Evolutionary conservation across 2,888 invertebrate species (phyloP), one percentile per base, ranked within the genome.

Genomic region (Elmis aenea): DNA sequence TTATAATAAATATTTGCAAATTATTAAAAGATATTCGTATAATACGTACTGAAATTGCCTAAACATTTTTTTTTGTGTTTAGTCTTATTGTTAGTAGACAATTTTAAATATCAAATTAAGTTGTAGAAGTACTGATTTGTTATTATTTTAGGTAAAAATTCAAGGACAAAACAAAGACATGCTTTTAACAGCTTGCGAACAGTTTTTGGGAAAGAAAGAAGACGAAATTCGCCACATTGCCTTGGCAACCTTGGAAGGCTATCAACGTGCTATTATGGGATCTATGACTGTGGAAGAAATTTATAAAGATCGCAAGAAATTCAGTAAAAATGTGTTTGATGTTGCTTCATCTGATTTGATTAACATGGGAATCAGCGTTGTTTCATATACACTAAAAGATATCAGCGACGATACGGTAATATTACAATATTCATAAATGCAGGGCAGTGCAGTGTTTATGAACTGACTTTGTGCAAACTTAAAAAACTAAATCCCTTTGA

Each of bases 281-380:
- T 90, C 90, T 46, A 93, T 93, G 93, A 93, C 92, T 1, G 92
- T 94, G 2, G 93, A 93, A 71, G 93, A 94, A 70, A 93, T 94
- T 60, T 94, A 93, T 67, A 93, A 93, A 64, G 93, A 94, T 64
- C 79, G 94, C 37, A 93, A 94, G 69, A 93, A 93, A 67, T 94
- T 94, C 68, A 92, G 92, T 59, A 93, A 92, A 69, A 81, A 83
- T 67, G 93, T 94, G 2, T 94, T 93, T 58, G 92, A 94, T 71
- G 93, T 93, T 6, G 93, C 93, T 2, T 92, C 92, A 12, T 91
- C 91, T 30, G 93, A 94, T 73, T 75, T 94, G 45, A 91, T 93
- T 51, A 93, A 94, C 61, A 94, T 94, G 93, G 93, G 94, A 25
- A 92, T 94, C 54, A 92, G 92, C 4, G 93, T 94, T 1, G 92